These are phyloP conservation scores for Amphimallon solstitiale DNA, from an alignment of 2,888 invertebrate species.

Conservation along the genomic window DNA sequence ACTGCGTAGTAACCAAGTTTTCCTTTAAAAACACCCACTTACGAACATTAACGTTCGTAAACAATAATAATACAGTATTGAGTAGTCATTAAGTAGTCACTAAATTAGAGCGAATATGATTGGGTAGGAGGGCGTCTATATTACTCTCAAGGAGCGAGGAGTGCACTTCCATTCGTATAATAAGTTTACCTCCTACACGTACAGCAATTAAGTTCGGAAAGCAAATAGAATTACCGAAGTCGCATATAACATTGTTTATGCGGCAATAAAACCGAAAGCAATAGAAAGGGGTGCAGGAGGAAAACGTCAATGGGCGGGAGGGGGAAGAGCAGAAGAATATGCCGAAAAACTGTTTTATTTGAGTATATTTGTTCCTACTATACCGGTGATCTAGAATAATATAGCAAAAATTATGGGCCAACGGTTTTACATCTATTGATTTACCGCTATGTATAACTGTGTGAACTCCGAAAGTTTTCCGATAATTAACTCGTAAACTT, in stretches of 20 bases:
- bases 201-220: slow-evolving; percentile 23
- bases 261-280: slow-evolving; percentile 12
- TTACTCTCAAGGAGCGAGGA: too few relatives aligned
- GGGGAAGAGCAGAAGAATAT: too few relatives aligned
- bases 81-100: too few relatives aligned
- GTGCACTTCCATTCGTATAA: background rate
- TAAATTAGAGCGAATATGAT: too few relatives aligned
- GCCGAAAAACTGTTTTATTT: slow-evolving; percentile 6
- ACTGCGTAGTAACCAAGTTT: too few relatives aligned
- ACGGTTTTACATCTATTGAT: slow-evolving; percentile 13
- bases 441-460: background rate
- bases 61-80: too few relatives aligned
- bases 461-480: slow-evolving; percentile 6
- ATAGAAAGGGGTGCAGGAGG: background rate
- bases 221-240: slow-evolving; percentile 27
- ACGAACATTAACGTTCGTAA: too few relatives aligned
- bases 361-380: background rate
- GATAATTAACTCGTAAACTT: slow-evolving; percentile 24
- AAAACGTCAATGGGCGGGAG: too few relatives aligned
- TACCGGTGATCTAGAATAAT: background rate
- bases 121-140: too few relatives aligned
- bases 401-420: slow-evolving; percentile 1
- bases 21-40: too few relatives aligned
- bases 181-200: slow-evolving; percentile 6
- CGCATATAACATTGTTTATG: slow-evolving; percentile 31